Conservation (phyloP, 1,140 invertebrate species). For the Microvelia longipes region DNA sequence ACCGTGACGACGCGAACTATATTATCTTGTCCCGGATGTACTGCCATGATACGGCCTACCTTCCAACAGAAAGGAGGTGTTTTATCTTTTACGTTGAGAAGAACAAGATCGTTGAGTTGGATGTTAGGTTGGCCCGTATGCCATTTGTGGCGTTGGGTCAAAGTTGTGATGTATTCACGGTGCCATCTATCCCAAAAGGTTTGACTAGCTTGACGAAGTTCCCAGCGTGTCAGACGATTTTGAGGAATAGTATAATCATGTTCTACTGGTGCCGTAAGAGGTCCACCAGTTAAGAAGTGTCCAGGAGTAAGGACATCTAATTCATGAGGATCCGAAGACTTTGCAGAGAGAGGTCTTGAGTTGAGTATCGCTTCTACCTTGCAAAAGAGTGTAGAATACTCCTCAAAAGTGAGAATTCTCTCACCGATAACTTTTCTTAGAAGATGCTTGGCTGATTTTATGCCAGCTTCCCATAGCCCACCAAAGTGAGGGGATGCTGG, state of each 20-base stretch:
- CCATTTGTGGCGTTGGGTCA: neutral
- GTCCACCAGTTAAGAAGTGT: conserved; percentile 22
- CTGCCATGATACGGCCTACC: neutral
- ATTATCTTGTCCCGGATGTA: neutral
- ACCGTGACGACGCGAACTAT: neutral
- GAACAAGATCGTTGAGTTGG: neutral
- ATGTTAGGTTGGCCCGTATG: neutral
- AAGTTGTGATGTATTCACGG: neutral
- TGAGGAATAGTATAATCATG: neutral
- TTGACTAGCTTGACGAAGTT: neutral
- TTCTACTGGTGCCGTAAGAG: neutral
- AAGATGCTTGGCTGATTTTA: neutral
- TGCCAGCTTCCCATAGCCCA: conserved; percentile 14
- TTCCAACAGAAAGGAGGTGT: neutral
- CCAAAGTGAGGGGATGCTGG: conserved; percentile 30
- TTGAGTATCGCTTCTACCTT: conserved; percentile 22
- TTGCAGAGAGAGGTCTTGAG: conserved; percentile 15
- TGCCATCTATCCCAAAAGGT: neutral
- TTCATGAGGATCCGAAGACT: conserved; percentile 22
- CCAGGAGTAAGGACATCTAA: conserved; percentile 18
- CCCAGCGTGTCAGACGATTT: neutral
- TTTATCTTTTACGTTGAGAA: neutral
- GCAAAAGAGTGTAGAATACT: conserved; percentile 14
- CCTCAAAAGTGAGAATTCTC: conserved; percentile 17
- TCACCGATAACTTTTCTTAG: conserved; percentile 25